These are phyloP conservation scores for Discoglossus pictus DNA, from an alignment of 2,797 vertebrate species.

Conservation along the genomic window DNA sequence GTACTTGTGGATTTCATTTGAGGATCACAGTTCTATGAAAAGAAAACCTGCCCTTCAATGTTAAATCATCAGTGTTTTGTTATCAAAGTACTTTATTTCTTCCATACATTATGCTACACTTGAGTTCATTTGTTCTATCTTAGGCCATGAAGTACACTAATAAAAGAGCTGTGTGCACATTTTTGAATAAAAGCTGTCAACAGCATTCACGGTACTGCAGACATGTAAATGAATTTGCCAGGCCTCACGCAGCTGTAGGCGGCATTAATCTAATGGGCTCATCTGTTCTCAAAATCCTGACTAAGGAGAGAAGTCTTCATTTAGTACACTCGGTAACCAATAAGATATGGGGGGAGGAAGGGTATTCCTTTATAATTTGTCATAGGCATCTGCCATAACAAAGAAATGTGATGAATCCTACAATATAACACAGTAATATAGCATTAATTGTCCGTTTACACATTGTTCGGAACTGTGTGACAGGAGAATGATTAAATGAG, in stretches of 20 bases:
- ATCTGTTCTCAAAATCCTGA: slow-evolving; percentile 5
- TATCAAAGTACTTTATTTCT: not conserved
- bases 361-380: not conserved
- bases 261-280: slow-evolving; percentile 12
- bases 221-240: slow-evolving; percentile 34
- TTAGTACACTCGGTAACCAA: not conserved
- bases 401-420: too few relatives aligned
- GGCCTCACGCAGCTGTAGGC: slow-evolving; percentile 26
- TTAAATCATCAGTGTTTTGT: too few relatives aligned
- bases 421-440: too few relatives aligned
- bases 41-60: too few relatives aligned
- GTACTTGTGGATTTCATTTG: too few relatives aligned
- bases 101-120: not conserved
- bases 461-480: too few relatives aligned
- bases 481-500: too few relatives aligned
- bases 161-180: slow-evolving; percentile 23
- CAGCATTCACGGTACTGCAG: slow-evolving; percentile 27
- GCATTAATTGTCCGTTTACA: too few relatives aligned
- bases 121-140: slow-evolving; percentile 14
- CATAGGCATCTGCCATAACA: slow-evolving; percentile 5
- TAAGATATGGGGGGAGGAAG: not conserved
- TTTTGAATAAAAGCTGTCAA: slow-evolving; percentile 39
- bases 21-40: too few relatives aligned
- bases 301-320: slow-evolving; percentile 7
- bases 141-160: slow-evolving; percentile 10